Base-by-base conservation (phyloP, 2,888 invertebrate species). In the Polydrusus cervinus region DNA sequence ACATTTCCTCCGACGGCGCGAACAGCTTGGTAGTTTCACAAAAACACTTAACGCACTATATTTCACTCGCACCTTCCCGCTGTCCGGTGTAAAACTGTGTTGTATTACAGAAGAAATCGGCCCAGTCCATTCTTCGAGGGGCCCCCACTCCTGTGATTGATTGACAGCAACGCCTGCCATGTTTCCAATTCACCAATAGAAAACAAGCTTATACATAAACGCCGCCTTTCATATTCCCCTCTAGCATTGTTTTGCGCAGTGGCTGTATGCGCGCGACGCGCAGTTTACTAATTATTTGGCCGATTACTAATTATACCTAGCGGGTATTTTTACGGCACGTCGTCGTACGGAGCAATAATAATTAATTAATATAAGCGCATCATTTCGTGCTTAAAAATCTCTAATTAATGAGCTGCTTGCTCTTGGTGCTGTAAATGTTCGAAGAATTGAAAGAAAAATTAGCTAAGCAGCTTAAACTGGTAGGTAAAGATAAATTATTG, bases 1-100 rank as follows among this genome's bases (percentile, higher is more conserved):
- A 90, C 95, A 95, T 95, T 86, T 93, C 94, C 90, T 93, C 93
- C 91, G 93, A 90, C 89, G 92, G 93, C 89, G 93, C 92, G 92
- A 92, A 94, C 94, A 94, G 94, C 89, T 94, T 94, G 94, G 89
- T 89, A 91, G 38, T 38, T 60, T 60, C 81, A 82, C 81, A 82
- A 78, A 67, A 76, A 72, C 78, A 78, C 82, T 81, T 79, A 80
- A 79, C 78, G 83, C 82, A 80, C 79, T 80, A 73, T 74, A 82
- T 81, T 83, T 83, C n/a, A 77, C 80, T 51, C 43, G 53, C 79
- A 84, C 53, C 65, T 74, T 85, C 82, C 80, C 82, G 81, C 84
- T 82, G 79, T 78, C 79, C 84, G 83, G 80, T 83, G 85, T 80
- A 78, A 82, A 83, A 84, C 84, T 83, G 82, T 84, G 83, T 85